A percentile compares a stretch with the other conserved stretches of the same genome.
Evolutionary conservation across 2,113 vertebrate genomes (phyloP).

Genomic region (Baryphthengus martii): DNA sequence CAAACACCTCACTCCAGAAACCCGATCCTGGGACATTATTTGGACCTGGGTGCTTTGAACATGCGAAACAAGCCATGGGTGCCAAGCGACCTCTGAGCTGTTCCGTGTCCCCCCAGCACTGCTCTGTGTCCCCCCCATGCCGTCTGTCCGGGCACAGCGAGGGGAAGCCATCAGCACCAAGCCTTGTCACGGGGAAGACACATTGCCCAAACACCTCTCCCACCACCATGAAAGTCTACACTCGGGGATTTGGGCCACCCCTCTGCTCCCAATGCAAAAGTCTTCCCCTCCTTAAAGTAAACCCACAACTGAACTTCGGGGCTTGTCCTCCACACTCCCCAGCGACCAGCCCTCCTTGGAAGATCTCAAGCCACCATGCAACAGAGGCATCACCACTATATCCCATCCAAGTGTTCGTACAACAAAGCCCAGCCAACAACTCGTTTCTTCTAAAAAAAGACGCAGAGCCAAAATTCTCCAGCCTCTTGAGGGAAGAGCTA

Average conservation of each 20-base stretch:
- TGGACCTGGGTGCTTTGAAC: not conserved
- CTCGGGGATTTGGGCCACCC: not conserved
- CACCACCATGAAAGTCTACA: rapidly evolving
- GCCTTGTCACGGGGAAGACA: rapidly evolving
- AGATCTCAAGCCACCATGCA: not conserved
- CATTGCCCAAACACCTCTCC: not conserved
- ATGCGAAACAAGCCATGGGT: rapidly evolving
- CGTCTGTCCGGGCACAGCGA: rapidly evolving
- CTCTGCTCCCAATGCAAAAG: not conserved
- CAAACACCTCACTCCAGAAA: not conserved
- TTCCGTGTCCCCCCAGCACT: not conserved
- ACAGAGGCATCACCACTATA: not conserved
- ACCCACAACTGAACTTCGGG: not conserved
- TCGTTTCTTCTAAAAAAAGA: not conserved
- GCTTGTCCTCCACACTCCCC: not conserved
- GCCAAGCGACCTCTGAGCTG: not conserved
- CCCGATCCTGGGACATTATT: not conserved
- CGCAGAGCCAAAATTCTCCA: not conserved
- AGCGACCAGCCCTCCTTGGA: rapidly evolving
- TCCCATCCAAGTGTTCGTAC: not conserved
- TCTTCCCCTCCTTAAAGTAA: not conserved
- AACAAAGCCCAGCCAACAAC: not conserved
- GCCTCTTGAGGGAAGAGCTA: not conserved
- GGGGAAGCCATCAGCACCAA: not conserved
- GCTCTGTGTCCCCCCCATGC: not conserved